Base-by-base conservation (phyloP, 2,888 invertebrate genomes). In the Idaea aversata region DNA sequence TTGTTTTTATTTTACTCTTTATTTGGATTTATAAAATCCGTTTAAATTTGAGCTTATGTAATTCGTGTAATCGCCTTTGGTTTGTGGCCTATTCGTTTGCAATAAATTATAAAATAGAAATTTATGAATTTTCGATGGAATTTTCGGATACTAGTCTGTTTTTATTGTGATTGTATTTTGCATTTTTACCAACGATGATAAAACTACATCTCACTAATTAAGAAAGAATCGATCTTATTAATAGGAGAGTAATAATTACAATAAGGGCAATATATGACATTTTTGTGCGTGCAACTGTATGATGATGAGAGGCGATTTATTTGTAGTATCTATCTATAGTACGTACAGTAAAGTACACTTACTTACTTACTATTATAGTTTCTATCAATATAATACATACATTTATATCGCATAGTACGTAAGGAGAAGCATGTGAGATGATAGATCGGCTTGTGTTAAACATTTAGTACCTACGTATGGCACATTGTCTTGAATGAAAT, bases 111-210 rank as follows among this genome's bases (percentile, higher is more conserved):
- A 47, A 16, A 58, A 84, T 82, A 81, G 72, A 84, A 85, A 85
- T 83, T 25, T 85, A 85, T 87, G 86, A 86, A 86, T 84, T 86
- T 87, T 87, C 80, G 85, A 88, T 86, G 85, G 86, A 81, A 85
- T 88, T 88, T 86, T 90, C 85, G 88, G 86, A 88, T 87, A 90
- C 92, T 93, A 92, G 92, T 93, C 92, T 90, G 89, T 89, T 59
- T 25, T 82, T 87, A 88, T 47, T 90, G 91, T 91, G 91, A 92
- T 91, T 85, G 88, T 88, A 87, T 87, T 59, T 88, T 91, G 91
- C 91, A 91, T 91, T 93, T 88, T 86, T 88, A 88, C 89, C 89
- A 86, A 88, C 88, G 78, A 87, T 88, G 85, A 84, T 87, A 87
- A 82, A 87, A 83, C 87, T 86, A 87, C 89, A 87, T 91, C 91